These are phyloP conservation scores for Eudyptes chrysolophus DNA, from an alignment of 2,113 vertebrate genomes.

Conservation along the genomic window DNA sequence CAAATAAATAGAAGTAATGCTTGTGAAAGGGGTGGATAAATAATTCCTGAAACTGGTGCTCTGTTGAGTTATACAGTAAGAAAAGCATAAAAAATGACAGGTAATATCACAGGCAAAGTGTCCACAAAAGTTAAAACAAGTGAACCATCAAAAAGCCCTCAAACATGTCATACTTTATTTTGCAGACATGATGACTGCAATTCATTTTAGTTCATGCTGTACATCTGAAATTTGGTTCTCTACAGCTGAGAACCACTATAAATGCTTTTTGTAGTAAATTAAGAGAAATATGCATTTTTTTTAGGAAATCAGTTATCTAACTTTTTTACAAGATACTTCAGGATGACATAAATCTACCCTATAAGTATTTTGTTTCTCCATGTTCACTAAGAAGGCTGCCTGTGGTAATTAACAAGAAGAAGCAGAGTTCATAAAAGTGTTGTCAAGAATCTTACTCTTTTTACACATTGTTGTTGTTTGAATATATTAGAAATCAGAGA, in stretches of 20 bases:
- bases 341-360: not conserved
- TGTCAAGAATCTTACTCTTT: not conserved
- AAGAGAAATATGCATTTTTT: not conserved
- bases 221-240: not conserved
- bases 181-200: not conserved
- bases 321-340: not conserved
- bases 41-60: not conserved
- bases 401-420: not conserved
- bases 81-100: not conserved
- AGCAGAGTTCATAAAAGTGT: not conserved
- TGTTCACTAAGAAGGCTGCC: not conserved
- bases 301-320: not conserved
- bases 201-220: not conserved
- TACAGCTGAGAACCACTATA: not conserved
- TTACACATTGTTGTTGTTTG: not conserved
- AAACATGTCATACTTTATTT: not conserved
- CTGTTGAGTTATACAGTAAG: not conserved
- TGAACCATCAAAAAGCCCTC: not conserved
- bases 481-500: not conserved
- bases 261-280: not conserved
- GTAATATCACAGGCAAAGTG: not conserved
- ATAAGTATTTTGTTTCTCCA: not conserved
- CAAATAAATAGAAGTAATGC: not conserved
- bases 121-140: not conserved
- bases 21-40: not conserved